Percentiles rank a stretch among this genome's conserved stretches.
Conservation (phyloP, 2,888 invertebrate species). For the Tigriopus californicus region DNA sequence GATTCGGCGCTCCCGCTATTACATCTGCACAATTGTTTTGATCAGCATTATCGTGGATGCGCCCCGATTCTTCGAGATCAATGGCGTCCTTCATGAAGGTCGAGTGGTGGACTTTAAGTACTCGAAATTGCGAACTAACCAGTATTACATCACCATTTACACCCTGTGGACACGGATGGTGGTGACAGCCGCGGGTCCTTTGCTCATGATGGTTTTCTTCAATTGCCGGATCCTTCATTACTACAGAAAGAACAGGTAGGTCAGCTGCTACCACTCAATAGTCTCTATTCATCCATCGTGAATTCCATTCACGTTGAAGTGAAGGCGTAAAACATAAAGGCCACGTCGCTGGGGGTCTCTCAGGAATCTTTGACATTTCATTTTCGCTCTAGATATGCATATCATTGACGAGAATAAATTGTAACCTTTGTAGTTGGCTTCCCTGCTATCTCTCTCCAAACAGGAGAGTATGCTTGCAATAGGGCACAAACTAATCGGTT, state of each 20-base stretch:
- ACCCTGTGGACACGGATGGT: conserved; percentile 11
- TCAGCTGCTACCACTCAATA: neutral
- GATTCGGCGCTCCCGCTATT: neutral
- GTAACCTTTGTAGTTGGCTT: no score
- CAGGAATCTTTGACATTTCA: no score
- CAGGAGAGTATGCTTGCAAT: no score
- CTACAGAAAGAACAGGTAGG: conserved; percentile 8
- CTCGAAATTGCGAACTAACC: conserved; percentile 1
- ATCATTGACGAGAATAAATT: no score
- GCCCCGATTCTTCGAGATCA: conserved; percentile 11
- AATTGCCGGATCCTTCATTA: conserved; percentile 2
- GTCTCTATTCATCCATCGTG: no score
- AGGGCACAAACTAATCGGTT: no score
- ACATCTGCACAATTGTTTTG: neutral
- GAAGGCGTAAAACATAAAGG: no score
- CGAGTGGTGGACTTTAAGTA: neutral
- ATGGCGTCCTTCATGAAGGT: neutral
- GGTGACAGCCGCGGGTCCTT: conserved; percentile 7
- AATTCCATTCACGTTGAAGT: no score
- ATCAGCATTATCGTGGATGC: conserved; percentile 4
- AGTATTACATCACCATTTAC: conserved; percentile 5
- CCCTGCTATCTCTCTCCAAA: no score
- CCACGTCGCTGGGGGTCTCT: no score
- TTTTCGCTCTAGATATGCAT: no score
- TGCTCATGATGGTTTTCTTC: conserved; percentile 9